Evolutionary conservation across 2,113 vertebrate species (phyloP), one percentile per base, ranked within the genome.

Genomic region (Barnardius zonarius): DNA sequence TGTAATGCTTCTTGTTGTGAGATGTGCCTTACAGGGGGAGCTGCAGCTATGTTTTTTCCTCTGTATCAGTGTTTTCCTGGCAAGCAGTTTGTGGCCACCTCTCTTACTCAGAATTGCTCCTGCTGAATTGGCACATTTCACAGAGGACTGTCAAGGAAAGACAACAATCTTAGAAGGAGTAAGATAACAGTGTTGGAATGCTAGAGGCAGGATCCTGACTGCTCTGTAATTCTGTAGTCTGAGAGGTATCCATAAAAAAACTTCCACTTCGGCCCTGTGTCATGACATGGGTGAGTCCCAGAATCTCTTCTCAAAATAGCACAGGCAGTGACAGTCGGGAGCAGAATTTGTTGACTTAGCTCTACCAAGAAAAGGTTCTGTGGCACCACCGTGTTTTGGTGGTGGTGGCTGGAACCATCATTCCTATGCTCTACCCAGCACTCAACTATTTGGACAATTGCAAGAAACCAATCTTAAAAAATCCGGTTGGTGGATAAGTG

Each of bases 71-170:
- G 2, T 41, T 64, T 33, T 61, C 79, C 77, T 83, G 90, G 79
- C 88, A 83, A 35, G 37, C 59, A 24, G n/a, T 67, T 74, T 78
- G 88, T 75, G 86, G 90, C 70, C 75, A 70, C 79, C 35, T 77
- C 52, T 83, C 18, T 59, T 16, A 13, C 2, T 79, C 31, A 57
- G 44, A 61, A 79, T 54, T 33, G 52, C 54, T 91, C 1, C 0
- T 83, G 95, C 90, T 93, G 90, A 92, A 48, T 22, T 33, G 57
- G 70, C 86, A 67, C 27, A 6, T 92, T 85, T 86, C 92, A 88
- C 48, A 64, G 87, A 37, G 82, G 49, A 8, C 27, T 79, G 24
- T 83, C 87, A 33, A 24, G 78, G 61, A 20, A 15, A 61, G 84
- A 41, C 64, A 48, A 69, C 30, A 7, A 6, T 46, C 79, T 43